Percentiles rank a stretch among this genome's conserved stretches.
Conservation (phyloP, 2,888 invertebrate species). For the Dasypolia templi region DNA sequence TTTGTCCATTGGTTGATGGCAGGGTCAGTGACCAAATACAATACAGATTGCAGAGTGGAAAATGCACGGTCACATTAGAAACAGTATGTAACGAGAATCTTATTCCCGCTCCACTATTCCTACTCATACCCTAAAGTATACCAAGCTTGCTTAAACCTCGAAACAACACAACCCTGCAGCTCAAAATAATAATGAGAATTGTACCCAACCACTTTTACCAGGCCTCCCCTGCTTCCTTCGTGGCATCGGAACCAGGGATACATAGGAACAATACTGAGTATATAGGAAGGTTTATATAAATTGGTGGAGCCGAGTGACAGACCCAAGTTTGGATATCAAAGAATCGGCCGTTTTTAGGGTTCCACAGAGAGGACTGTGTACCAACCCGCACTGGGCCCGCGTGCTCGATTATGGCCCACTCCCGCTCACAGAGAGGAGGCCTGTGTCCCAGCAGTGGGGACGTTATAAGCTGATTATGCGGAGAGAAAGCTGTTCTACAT, state of each 20-base stretch:
- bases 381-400: neutral
- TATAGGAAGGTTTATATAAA: conserved; percentile 60
- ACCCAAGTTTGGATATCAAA: conserved; percentile 79
- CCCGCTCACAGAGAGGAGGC: neutral
- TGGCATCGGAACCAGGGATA: conserved; percentile 14
- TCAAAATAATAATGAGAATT: conserved; percentile 76
- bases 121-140: neutral
- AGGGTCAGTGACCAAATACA: too few species aligned
- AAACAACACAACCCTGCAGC: conserved; percentile 66
- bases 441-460: too few species aligned
- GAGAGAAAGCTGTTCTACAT: too few species aligned
- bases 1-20: too few species aligned
- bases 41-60: too few species aligned
- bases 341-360: conserved; percentile 76
- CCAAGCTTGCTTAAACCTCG: neutral
- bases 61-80: too few species aligned
- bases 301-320: conserved; percentile 79
- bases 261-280: conserved; percentile 47
- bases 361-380: neutral
- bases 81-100: too few species aligned
- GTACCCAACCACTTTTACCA: conserved; percentile 63
- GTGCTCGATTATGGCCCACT: neutral
- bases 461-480: too few species aligned
- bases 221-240: conserved; percentile 53
- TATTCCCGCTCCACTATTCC: neutral